Conservation (phyloP, 2,888 invertebrate genomes). For the Philhelius pedissequus region DNA sequence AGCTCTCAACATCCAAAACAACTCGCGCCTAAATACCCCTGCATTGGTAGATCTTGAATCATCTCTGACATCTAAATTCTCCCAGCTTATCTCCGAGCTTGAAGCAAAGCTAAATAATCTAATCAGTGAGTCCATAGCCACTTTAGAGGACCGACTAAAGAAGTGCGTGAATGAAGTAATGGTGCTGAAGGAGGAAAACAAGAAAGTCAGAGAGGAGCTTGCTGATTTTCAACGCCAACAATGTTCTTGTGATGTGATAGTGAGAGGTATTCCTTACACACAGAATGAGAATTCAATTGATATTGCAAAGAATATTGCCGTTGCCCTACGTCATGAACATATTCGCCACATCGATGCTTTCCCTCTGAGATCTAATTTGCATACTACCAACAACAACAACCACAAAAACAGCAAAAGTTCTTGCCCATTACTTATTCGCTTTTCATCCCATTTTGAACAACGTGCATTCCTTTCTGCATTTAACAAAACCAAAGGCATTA, state of each 20-base stretch:
- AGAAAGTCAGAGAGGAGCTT: not conserved
- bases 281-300: not conserved
- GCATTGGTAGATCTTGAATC: not conserved
- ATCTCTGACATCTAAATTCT: not conserved
- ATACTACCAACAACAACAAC: not conserved
- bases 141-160: not conserved
- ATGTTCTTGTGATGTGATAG: not conserved
- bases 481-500: not conserved
- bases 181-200: not conserved
- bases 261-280: not conserved
- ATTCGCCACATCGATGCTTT: not conserved
- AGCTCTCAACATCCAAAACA: not conserved
- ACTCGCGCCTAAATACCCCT: not conserved
- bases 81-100: not conserved
- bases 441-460: not conserved
- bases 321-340: not conserved
- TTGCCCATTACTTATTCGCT: not conserved
- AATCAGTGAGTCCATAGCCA: not conserved
- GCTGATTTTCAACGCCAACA: not conserved
- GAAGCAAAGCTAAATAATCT: not conserved
- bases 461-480: not conserved
- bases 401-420: not conserved
- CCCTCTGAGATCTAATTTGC: not conserved
- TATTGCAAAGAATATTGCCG: constrained; percentile 1
- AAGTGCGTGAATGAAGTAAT: not conserved